Evolutionary conservation across 1,140 invertebrate genomes (phyloP), one percentile per base, ranked within the genome.

Genomic region (Venustaconcha ellipsiformis): DNA sequence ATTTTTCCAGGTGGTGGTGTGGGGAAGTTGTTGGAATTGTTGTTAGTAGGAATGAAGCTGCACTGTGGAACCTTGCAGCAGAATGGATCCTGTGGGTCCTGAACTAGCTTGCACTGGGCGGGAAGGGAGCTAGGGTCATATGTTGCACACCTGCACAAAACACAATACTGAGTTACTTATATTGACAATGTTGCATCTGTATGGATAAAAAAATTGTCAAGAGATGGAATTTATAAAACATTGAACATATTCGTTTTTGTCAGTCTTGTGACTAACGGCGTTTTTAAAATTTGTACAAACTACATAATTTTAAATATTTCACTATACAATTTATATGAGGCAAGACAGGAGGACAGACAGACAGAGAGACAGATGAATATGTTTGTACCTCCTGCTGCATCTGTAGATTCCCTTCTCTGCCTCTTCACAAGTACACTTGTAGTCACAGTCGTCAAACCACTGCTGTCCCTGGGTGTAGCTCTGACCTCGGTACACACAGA

Each of bases 371-470:
- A 37, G 26, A 17, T 66, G 64, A 20, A 66, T 66, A 18, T 17
- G 17, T 23, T 71, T 15, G 63, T 64, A 81, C 83, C 82, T 84
- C 59, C 81, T 74, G 14, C 78, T 74, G 74, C 86, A 87, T 68
- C 80, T 82, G 79, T 87, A 81, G 48, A 76, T 79, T 26, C 84
- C 79, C 67, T 81, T 79, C 15, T 30, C 67, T 15, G 84, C 84
- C 71, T 87, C 82, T 71, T 86, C 84, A 79, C 86, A 87, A 30
- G 80, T 72, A 65, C 86, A 87, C 64, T 76, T 80, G 69, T 80
- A 84, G 55, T 78, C 78, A 65, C 86, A 87, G 14, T 83, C 86
- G 70, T 87, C 86, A 55, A 78, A 74, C 86, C 86, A 87, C 59
- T 80, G 70, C 62, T 85, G 81, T 30, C 86, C 86, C 68, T 86